Percentiles rank a stretch among this genome's conserved stretches.
phyloP scores from a whole-genome alignment of 1,140 invertebrate genomes.

The Drosophila quadrilineata region DNA sequence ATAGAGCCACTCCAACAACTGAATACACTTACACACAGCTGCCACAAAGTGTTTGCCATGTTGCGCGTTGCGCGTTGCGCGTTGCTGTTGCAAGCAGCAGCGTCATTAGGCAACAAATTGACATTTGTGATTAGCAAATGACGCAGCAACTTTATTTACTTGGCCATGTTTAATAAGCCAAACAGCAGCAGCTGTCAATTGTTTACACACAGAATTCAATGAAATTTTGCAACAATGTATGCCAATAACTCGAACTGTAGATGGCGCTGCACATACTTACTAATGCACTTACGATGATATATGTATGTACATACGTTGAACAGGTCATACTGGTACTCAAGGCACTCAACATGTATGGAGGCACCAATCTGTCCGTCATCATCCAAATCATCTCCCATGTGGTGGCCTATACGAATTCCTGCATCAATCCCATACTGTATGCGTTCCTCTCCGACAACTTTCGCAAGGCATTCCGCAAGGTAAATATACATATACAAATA shows the following conservation, averaged over 20 bases:
- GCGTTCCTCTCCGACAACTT: conserved; percentile 93
- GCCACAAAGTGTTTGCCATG: too few relatives aligned
- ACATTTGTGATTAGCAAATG: conserved; percentile 46
- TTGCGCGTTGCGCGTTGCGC: too few relatives aligned
- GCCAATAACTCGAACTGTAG: neutral
- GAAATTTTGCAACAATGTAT: conserved; percentile 4
- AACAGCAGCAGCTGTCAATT: conserved; percentile 13
- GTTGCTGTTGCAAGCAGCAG: too few relatives aligned
- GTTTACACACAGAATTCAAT: conserved; percentile 52
- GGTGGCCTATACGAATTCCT: conserved; percentile 97
- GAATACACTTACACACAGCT: neutral
- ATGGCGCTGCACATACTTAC: neutral
- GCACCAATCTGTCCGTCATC: conserved; percentile 85
- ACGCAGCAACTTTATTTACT: conserved; percentile 48
- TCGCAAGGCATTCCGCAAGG: conserved; percentile 90
- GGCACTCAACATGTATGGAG: conserved; percentile 87
- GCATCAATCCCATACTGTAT: conserved; percentile 97
- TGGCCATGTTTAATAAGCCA: conserved; percentile 43
- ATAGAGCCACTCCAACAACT: neutral
- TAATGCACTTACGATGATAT: conserved; percentile 14
- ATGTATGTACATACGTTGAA: conserved; percentile 74
- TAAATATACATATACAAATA: conserved; percentile 13
- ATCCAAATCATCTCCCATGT: conserved; percentile 93
- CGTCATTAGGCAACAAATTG: conserved; percentile 46
- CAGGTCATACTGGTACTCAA: conserved; percentile 91